Base-by-base conservation (phyloP, 2,888 invertebrate species). In the Torymus aiolomorphi region DNA sequence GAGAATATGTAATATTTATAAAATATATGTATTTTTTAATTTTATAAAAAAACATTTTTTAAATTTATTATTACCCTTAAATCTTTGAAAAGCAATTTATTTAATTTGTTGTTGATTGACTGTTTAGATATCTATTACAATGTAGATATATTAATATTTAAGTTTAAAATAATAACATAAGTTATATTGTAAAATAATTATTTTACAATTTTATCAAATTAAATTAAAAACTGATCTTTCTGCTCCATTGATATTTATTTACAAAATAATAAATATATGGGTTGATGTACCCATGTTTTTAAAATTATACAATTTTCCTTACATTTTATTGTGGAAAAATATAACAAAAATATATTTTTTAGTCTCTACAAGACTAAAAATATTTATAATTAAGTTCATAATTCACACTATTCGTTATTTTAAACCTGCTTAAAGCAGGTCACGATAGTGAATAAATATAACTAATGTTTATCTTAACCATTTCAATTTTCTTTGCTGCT, bases 401-500 rank as follows among this genome's bases (percentile, higher is more conserved):
- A 20, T 52, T 31, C 51, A 54, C 71, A 76, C 76, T 80, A 80
- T 18, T 76, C 71, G 80, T 67, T 72, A 56, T 31, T 14, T 52
- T 52, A 14, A 71, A 80, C 66, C 72, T 76, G 62, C 79, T 59
- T 56, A 72, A 0, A 73, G 72, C 66, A 80, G 80, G 57, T 78
- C 74, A 75, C 75, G 75, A 80, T 65, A 80, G 74, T 78, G 78
- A 74, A 63, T 57, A 18, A 57, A 66, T 71, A 31, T 54, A 31
- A 70, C 67, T 18, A 57, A 54, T 49, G n/a, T 16, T 20, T 24
- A 52, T 14, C 2, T 57, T 24, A n/a, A 49, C 8, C 5, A 2
- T 20, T 59, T 76, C n/a, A 71, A 71, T 87, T 87, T 67, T 57
- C 18, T 59, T 76, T 75, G 16, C 54, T 51, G 16, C 12, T 69